phyloP scores from a whole-genome alignment of 2,888 invertebrate genomes.

The Hymenopus coronatus region DNA sequence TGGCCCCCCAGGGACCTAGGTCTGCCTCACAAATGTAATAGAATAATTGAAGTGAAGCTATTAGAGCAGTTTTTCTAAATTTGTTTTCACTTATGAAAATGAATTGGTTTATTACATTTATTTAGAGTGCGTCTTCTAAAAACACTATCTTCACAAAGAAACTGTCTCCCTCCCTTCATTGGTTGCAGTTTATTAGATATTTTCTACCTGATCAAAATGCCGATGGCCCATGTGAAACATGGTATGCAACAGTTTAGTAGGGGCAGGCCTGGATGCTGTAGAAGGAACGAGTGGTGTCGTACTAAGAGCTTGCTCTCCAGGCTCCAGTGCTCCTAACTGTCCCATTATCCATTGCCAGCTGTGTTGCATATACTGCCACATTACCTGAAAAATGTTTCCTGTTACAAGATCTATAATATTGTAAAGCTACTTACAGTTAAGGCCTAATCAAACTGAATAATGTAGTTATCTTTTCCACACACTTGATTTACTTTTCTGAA shows the following conservation, averaged over 20 bases:
- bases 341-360: conserved; percentile 67
- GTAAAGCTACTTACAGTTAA: too few species aligned
- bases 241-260: conserved; percentile 56
- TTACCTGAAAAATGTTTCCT: conserved; percentile 50
- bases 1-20: too few species aligned
- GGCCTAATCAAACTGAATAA: too few species aligned
- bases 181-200: background rate
- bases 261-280: conserved; percentile 31
- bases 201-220: conserved; percentile 70
- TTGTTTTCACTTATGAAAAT: too few species aligned
- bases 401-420: too few species aligned
- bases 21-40: too few species aligned
- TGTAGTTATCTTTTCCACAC: too few species aligned
- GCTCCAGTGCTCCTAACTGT: conserved; percentile 47
- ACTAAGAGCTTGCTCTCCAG: conserved; percentile 42
- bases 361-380: conserved; percentile 67
- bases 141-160: background rate
- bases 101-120: too few species aligned
- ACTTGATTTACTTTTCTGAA: too few species aligned
- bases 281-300: conserved; percentile 42
- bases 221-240: conserved; percentile 78
- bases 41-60: too few species aligned
- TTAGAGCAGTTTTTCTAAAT: too few species aligned
- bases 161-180: too few species aligned
- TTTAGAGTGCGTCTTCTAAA: background rate